Evolutionary conservation across 2,113 vertebrate species (phyloP), one percentile per base, ranked within the genome.

Genomic region (Antennarius striatus): DNA sequence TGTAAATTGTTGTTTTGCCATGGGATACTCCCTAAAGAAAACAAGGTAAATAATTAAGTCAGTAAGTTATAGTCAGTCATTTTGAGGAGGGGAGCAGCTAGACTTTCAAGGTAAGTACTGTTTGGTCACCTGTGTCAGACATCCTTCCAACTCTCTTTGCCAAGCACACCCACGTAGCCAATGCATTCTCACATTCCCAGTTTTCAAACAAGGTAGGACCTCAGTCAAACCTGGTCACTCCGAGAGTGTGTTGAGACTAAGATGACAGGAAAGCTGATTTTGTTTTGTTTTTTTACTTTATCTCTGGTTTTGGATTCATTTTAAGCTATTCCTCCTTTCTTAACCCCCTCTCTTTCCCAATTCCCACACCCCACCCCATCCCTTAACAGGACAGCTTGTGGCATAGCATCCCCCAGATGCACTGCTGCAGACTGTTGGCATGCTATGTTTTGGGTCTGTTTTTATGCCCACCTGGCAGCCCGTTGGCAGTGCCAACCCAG

Each of bases 41-140:
- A 84, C 73, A 87, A 94, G 92, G 91, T 91, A 92, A 92, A 84
- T 8, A 79, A 54, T 32, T 43, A 77, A 92, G 87, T 91, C 89
- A 92, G 91, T 91, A 91, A 92, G 92, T 85, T 86, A 84, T 84
- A 93, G 91, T 91, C 91, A 93, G 93, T 91, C 89, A 89, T 89
- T 84, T 85, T 89, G 82, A 90, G 86, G 85, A 63, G 88, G 84
- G 75, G 69, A 84, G 81, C 86, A 82, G 69, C 86, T 82, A 76
- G 67, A 75, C 77, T 52, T 42, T 56, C 13, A 88, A 94, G 93
- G 93, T 94, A 94, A 94, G 93, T 94, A 89, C 42, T 77, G 64
- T 83, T 83, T 85, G 82, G 85, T 90, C 89, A 87, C 80, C 77
- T 76, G 79, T 73, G 75, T 80, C 73, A 85, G 89, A 86, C 84